Base-by-base conservation (phyloP, 2,888 invertebrate genomes). In the Bhutanitis thaidina region DNA sequence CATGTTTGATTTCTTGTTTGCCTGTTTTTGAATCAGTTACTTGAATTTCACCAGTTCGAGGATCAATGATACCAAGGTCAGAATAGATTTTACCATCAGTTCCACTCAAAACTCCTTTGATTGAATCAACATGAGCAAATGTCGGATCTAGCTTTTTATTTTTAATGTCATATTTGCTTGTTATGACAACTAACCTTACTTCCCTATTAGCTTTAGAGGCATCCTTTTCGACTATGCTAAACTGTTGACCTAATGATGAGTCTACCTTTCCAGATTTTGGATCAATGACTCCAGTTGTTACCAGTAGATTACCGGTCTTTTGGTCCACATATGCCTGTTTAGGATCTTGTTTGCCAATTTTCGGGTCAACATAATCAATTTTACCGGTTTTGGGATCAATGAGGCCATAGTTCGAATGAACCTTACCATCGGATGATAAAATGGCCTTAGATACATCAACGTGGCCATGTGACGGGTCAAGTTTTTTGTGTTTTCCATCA, bases 321-420 rank as follows among this genome's bases (percentile, higher is more conserved):
- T 91, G 90, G 64, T 94, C 94, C n/a, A 94, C 88, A 64, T 93
- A 92, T 1, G 94, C 94, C 71, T 93, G 92, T 70, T 91, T 91
- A 2, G 91, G 82, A 61, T 93, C 93, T 58, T 88, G 91, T 66
- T 93, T 92, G 15, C 93, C 93, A 0, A 92, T 91, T 61, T 91
- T 90, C 2, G 92, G 91, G 57, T 93, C 93, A 12, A 91, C 78
- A 2, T 91, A 90, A 55, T 92, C 90, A 43, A 94, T 83, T 45
- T 92, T 92, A 3, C 93, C 94, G 3, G 90, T 90, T 64, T 87
- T 91, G 1, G 93, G 91, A 71, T 94, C 93, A 49, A 94, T 90
- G 15, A 91, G 73, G 13, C 94, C 94, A 57, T 93, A 93, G 67
- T 93, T 93, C 1, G 93, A 93, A 53, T 80, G 81, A 0, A 90